Conservation (phyloP, 2,888 invertebrate species). For the Agrotis clavis region DNA sequence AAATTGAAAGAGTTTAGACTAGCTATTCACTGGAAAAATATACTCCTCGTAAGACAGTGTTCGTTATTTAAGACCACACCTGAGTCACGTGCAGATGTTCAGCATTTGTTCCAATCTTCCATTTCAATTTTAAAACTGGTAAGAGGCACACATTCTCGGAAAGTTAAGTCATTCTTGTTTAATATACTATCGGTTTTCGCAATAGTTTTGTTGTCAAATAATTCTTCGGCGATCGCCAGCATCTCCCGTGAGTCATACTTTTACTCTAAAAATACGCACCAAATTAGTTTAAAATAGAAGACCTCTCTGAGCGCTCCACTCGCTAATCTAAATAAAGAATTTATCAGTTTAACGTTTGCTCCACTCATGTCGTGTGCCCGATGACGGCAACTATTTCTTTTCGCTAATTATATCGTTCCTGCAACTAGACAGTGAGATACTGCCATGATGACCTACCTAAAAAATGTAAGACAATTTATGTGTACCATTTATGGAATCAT, state of each 20-base stretch:
- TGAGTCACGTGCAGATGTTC: conserved; percentile 50
- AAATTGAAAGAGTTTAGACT: conserved; percentile 34
- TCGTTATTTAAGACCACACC: conserved; percentile 48
- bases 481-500: conserved; percentile 46
- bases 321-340: conserved; percentile 80
- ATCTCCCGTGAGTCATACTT: conserved; percentile 66
- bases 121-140: conserved; percentile 52
- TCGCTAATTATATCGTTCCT: conserved; percentile 57
- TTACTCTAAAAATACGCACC: conserved; percentile 69
- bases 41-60: conserved; percentile 27
- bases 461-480: conserved; percentile 76
- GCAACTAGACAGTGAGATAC: conserved; percentile 51
- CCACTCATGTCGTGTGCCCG: conserved; percentile 71
- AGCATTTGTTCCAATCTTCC: conserved; percentile 40
- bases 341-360: conserved; percentile 76
- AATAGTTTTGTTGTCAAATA: conserved; percentile 53
- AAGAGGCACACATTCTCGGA: conserved; percentile 33
- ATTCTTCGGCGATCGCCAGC: conserved; percentile 40
- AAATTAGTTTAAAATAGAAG: conserved; percentile 75
- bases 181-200: conserved; percentile 42
- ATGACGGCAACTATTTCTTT: conserved; percentile 66
- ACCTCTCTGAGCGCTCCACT: conserved; percentile 66
- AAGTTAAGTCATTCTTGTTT: conserved; percentile 49
- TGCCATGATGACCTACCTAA: conserved; percentile 79
- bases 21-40: conserved; percentile 37